Percentiles rank a stretch among this genome's conserved stretches.
These are phyloP conservation scores for Mesaphorura yosii DNA, from an alignment of 1,140 invertebrate species.

Conservation along the genomic window DNA sequence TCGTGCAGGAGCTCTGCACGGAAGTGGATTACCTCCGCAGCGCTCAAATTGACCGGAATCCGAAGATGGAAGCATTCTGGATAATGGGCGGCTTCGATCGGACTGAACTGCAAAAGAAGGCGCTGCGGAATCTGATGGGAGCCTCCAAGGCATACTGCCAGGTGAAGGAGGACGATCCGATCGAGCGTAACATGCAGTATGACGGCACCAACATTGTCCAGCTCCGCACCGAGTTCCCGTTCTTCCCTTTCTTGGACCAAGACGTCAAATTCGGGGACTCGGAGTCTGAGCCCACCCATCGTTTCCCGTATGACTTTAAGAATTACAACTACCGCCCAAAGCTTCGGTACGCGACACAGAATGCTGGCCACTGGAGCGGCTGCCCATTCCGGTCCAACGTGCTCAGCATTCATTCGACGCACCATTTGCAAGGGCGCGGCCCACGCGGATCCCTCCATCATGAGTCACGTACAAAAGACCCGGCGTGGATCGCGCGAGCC, in stretches of 20 bases:
- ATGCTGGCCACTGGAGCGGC: constrained; percentile 69
- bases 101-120: constrained; percentile 38
- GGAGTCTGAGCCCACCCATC: constrained; percentile 41
- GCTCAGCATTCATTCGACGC: constrained; percentile 56
- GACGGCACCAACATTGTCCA: constrained; percentile 48
- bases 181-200: constrained; percentile 47
- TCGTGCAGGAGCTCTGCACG: constrained; percentile 46
- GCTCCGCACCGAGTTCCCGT: constrained; percentile 48
- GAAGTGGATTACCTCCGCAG: constrained; percentile 35
- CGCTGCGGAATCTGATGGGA: constrained; percentile 32
- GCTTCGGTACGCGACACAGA: constrained; percentile 51
- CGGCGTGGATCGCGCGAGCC: constrained; percentile 46
- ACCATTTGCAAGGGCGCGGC: constrained; percentile 38
- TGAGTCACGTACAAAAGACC: too few relatives aligned
- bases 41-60: constrained; percentile 48
- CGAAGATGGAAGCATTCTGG: constrained; percentile 68
- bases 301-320: constrained; percentile 46
- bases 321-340: constrained; percentile 43
- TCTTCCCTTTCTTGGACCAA: constrained; percentile 48
- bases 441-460: constrained; percentile 31
- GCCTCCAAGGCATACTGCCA: constrained; percentile 15
- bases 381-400: constrained; percentile 62
- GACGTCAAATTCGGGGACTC: constrained; percentile 42
- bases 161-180: constrained; percentile 25
- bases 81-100: constrained; percentile 53